Evolutionary conservation across 2,888 invertebrate genomes (phyloP).

Genomic region (Cerastis leucographa): DNA sequence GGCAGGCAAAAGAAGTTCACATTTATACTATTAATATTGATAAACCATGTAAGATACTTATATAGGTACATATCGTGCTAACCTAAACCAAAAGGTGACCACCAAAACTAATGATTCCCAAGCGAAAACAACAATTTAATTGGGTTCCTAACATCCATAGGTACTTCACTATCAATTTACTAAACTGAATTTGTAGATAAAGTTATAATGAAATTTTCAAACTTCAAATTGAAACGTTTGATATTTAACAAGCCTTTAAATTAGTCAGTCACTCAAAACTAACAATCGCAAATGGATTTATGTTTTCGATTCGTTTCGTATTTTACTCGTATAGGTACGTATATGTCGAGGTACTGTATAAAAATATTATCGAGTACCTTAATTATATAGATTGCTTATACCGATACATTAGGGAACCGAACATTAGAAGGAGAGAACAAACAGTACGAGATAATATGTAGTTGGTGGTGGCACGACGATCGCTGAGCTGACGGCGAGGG

Average conservation of each 20-base stretch:
- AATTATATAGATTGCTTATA: not conserved
- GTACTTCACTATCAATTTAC: slow-evolving; percentile 59
- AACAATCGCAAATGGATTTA: slow-evolving; percentile 53
- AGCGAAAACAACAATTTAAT: slow-evolving; percentile 47
- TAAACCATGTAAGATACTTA: not conserved
- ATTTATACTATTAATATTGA: not conserved
- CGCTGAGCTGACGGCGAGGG: not conserved
- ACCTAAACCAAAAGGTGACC: not conserved
- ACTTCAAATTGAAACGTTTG: slow-evolving; percentile 63
- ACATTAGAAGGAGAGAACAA: not conserved
- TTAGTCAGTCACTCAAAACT: slow-evolving; percentile 53
- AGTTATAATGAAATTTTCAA: slow-evolving; percentile 62
- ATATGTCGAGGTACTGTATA: not conserved
- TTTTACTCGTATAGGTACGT: not conserved
- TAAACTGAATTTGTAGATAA: slow-evolving; percentile 52
- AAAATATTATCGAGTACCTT: not conserved
- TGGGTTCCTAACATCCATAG: slow-evolving; percentile 50
- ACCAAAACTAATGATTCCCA: slow-evolving; percentile 22
- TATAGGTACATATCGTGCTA: not conserved
- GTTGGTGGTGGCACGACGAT: not conserved
- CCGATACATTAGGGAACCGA: too few relatives aligned
- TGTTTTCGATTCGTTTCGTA: slow-evolving; percentile 29
- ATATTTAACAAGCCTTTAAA: slow-evolving; percentile 59
- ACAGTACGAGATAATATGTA: not conserved
- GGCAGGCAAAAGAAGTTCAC: not conserved